Evolutionary conservation across 2,888 invertebrate genomes (phyloP).

Genomic region (Tryphoninae sp.): DNA sequence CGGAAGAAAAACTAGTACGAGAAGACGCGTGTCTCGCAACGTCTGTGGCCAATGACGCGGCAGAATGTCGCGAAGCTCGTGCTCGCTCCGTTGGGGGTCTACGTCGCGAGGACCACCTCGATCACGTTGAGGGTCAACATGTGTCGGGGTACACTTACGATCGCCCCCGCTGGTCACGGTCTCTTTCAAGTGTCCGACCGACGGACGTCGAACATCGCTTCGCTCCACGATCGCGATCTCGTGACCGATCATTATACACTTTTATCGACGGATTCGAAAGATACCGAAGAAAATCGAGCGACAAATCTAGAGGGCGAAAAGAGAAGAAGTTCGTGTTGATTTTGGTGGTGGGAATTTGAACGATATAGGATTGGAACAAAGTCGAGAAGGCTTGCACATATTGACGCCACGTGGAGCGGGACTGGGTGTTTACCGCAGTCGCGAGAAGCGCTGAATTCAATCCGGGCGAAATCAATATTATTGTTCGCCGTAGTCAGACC

Average conservation of each 20-base stretch:
- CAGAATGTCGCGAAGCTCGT: slow-evolving; percentile 73
- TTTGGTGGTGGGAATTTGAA: not conserved
- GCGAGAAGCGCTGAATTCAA: slow-evolving; percentile 75
- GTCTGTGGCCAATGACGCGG: slow-evolving; percentile 77
- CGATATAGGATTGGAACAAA: slow-evolving; percentile 25
- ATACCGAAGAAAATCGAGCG: not conserved
- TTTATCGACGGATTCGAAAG: slow-evolving; percentile 62
- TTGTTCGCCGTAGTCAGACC: slow-evolving; percentile 70
- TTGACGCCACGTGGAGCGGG: slow-evolving; percentile 77
- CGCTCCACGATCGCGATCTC: slow-evolving; percentile 66
- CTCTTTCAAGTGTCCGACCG: slow-evolving; percentile 77
- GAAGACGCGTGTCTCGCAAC: slow-evolving; percentile 69
- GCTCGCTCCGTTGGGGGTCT: slow-evolving; percentile 67
- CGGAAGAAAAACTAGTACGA: slow-evolving; percentile 27
- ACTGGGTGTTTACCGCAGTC: slow-evolving; percentile 76
- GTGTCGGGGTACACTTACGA: slow-evolving; percentile 74
- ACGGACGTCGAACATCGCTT: slow-evolving; percentile 49
- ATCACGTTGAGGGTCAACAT: slow-evolving; percentile 71
- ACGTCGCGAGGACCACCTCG: slow-evolving; percentile 68
- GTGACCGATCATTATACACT: slow-evolving; percentile 68
- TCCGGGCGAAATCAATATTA: slow-evolving; percentile 78
- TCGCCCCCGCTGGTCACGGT: slow-evolving; percentile 63
- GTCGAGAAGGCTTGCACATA: slow-evolving; percentile 68
- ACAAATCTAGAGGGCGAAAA: slow-evolving; percentile 12
- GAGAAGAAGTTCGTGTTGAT: not conserved